phyloP scores from a whole-genome alignment of 2,113 vertebrate species.

The Meleagris gallopavo region DNA sequence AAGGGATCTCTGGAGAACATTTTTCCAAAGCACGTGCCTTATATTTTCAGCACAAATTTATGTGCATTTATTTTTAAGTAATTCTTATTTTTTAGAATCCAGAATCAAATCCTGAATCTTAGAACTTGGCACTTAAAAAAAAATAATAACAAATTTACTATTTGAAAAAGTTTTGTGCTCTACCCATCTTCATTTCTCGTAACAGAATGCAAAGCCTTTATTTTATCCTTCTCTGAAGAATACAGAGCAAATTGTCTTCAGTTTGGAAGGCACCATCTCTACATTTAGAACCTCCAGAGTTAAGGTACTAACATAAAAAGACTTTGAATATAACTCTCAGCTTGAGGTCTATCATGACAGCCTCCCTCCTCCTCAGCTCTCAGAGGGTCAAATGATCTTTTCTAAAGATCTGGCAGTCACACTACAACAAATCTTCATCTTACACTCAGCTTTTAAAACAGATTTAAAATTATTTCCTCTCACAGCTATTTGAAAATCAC shows the following conservation, averaged over 20 bases:
- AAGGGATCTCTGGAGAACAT: background rate
- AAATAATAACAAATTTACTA: too few species aligned
- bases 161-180: background rate
- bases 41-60: background rate
- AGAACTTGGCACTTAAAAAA: background rate
- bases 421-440: background rate
- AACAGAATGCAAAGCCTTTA: background rate
- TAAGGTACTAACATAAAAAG: background rate
- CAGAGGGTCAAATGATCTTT: background rate
- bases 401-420: background rate
- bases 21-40: background rate
- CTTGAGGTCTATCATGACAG: background rate
- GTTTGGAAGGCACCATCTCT: rapidly evolving
- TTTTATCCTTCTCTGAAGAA: background rate
- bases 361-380: background rate
- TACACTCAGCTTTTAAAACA: background rate
- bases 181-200: background rate
- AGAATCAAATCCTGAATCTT: background rate
- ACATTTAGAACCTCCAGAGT: background rate
- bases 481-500: background rate
- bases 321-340: background rate
- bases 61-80: background rate
- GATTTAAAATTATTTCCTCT: background rate
- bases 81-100: background rate
- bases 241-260: background rate